Base-by-base conservation (phyloP, 2,113 vertebrate species). In the Cyanoramphus novaezelandiae region DNA sequence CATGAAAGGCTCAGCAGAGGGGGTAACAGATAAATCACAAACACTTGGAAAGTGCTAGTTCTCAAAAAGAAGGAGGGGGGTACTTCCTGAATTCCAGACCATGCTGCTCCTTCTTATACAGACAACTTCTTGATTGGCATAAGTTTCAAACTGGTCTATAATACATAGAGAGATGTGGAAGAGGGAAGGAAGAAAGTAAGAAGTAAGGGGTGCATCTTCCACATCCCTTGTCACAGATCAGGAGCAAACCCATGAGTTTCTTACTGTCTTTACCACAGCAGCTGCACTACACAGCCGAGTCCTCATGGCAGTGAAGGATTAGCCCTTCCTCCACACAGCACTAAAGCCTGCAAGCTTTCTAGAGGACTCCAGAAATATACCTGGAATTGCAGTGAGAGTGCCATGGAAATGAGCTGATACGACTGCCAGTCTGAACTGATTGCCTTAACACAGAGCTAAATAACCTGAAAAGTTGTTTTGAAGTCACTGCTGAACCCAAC, bases 141-240 rank as follows among this genome's bases (percentile, higher is more conserved):
- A 16, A 39, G 18, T 60, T 77, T 47, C 43, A 52, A n/a, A 37
- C 13, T 4, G 4, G 31, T 41, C 25, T n/a, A 0, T 3, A n/a
- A 64, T 4, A 35, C 13, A 35, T 0, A 15, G 3, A 20, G 10
- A 44, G 50, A 53, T 0, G 5, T 13, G 41, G 46, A 52, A 59
- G 53, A 14, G 14, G 17, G 39, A 24, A 31, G 65, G 35, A 33
- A 39, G 13, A 3, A 44, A 2, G 10, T 72, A 28, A 85, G 50
- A 71, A 33, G 6, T 10, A n/a, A 27, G 31, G n/a, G n/a, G 43
- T 3, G 17, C 14, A 28, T 15, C 35, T 33, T 28, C 47, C 37
- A 52, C 7, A 13, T 35, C 7, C 16, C 27, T n/a, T 64, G 44
- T 7, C n/a, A 17, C 43, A 59, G 37, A 24, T 3, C 6, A 43